Conservation (phyloP, 2,113 vertebrate genomes). For the Odocoileus virginianus region DNA sequence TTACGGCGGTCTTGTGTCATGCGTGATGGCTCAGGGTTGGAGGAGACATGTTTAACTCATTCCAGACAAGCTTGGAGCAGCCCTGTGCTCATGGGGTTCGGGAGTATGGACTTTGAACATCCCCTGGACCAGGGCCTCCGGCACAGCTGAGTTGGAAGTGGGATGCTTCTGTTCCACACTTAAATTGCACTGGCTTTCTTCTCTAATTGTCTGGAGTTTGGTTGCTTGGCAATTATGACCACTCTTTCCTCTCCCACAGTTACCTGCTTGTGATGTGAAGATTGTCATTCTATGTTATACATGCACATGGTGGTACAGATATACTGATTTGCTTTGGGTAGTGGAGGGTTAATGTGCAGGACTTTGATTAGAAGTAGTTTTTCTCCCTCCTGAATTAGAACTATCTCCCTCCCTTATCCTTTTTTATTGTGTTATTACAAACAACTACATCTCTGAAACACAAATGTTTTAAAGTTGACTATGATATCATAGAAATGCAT, state of each 20-base stretch:
- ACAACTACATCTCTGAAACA: not conserved
- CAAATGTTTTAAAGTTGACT: not conserved
- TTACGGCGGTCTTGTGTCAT: not conserved
- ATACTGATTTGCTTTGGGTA: not conserved
- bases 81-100: not conserved
- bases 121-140: not conserved
- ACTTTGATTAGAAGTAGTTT: not conserved
- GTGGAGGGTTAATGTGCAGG: not conserved
- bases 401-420: not conserved
- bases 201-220: not conserved
- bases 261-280: too few species aligned
- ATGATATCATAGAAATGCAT: not conserved
- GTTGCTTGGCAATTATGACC: not conserved
- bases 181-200: accelerated
- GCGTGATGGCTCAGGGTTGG: not conserved
- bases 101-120: not conserved
- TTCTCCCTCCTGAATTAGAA: not conserved
- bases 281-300: not conserved
- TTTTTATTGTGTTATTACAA: not conserved
- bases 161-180: not conserved
- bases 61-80: not conserved
- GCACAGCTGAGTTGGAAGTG: not conserved
- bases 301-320: accelerated
- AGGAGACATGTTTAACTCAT: not conserved
- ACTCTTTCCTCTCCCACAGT: not conserved